phyloP scores from a whole-genome alignment of 1,140 invertebrate species.

The Copidosoma floridanum region DNA sequence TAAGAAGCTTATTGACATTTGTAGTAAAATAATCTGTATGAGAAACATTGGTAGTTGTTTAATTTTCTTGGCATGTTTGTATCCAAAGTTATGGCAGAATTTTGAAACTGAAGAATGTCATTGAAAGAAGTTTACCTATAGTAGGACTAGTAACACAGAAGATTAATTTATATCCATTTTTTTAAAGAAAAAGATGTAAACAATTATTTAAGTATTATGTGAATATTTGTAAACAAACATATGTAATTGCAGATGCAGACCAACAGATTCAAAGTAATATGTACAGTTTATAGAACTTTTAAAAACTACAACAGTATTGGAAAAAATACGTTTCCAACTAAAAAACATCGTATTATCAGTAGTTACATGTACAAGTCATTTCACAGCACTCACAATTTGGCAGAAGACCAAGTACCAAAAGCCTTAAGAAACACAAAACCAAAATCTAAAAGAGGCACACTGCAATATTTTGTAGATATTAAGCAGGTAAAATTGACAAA shows the following conservation, averaged over 20 bases:
- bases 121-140: no score
- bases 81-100: no score
- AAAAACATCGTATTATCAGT: constrained; percentile 4
- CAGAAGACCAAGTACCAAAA: constrained; percentile 22
- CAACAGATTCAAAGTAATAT: constrained; percentile 9
- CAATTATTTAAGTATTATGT: no score
- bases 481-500: constrained; percentile 60
- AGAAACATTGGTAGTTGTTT: no score
- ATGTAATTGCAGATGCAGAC: constrained; percentile 39
- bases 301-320: not conserved
- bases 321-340: not conserved
- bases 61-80: no score
- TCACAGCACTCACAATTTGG: constrained; percentile 2
- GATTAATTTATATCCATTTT: no score
- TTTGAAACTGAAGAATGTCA: no score
- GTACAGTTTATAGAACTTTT: not conserved
- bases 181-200: no score
- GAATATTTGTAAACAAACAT: no score
- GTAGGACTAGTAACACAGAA: no score
- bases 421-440: constrained; percentile 58
- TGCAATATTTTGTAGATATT: constrained; percentile 68
- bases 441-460: constrained; percentile 50
- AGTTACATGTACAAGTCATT: constrained; percentile 19
- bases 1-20: no score
- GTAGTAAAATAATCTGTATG: no score